Percentiles rank a stretch among this genome's conserved stretches.
These are phyloP conservation scores for Camponotus vicinus DNA, from an alignment of 1,140 invertebrate species.

Conservation along the genomic window DNA sequence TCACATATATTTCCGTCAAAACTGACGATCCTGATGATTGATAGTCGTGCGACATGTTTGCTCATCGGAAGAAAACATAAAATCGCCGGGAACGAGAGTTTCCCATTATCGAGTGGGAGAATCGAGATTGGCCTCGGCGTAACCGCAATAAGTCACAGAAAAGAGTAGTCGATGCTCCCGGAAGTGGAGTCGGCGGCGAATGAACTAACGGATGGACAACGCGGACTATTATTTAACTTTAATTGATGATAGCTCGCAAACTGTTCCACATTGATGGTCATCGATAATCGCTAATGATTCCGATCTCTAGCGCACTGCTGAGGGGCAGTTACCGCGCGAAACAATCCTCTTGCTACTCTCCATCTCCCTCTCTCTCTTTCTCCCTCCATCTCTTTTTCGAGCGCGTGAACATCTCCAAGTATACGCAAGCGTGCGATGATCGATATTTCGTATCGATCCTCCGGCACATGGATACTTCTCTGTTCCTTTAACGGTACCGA, in stretches of 20 bases:
- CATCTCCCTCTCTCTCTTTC: neutral
- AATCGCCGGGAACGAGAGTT: slow-evolving; percentile 46
- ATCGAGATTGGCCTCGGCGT: slow-evolving; percentile 22
- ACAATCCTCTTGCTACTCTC: slow-evolving; percentile 23
- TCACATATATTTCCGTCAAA: too few species aligned
- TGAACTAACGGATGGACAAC: slow-evolving; percentile 66
- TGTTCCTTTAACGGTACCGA: slow-evolving; percentile 53
- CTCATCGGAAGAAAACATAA: neutral
- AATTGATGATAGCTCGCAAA: slow-evolving; percentile 70
- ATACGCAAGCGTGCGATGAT: slow-evolving; percentile 34
- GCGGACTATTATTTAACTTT: slow-evolving; percentile 69
- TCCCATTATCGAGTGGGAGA: slow-evolving; percentile 47
- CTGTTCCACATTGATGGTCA: slow-evolving; percentile 72
- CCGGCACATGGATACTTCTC: slow-evolving; percentile 17
- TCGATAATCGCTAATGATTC: slow-evolving; percentile 75
- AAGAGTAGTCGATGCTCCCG: slow-evolving; percentile 66
- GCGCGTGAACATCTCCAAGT: neutral
- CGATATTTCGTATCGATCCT: slow-evolving; percentile 45
- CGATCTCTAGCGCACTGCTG: slow-evolving; percentile 52
- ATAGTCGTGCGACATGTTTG: neutral
- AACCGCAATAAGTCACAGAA: slow-evolving; percentile 58
- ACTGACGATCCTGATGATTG: neutral
- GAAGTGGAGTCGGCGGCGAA: slow-evolving; percentile 53
- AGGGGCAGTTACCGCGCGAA: slow-evolving; percentile 47
- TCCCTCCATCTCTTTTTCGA: neutral